Conservation (phyloP, 2,797 vertebrate genomes). For the Rhyacichthys aspro region DNA sequence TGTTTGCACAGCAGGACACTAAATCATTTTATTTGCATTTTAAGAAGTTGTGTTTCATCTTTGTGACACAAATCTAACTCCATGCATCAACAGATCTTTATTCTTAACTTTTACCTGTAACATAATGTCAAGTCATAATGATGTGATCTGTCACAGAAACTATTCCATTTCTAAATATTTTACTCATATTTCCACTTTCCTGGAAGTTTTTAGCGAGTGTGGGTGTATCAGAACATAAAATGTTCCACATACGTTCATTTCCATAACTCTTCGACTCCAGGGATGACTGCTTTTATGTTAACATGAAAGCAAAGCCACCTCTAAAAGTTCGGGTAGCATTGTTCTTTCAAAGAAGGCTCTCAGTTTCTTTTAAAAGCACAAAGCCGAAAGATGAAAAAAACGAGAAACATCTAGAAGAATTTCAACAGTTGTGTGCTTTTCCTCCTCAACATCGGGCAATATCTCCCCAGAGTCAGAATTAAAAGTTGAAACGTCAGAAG, state of each 20-base stretch:
- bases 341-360: slow-evolving; percentile 35
- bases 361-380: slow-evolving; percentile 33
- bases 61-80: no score
- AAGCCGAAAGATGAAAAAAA: slow-evolving; percentile 32
- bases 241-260: slow-evolving; percentile 31
- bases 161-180: background rate
- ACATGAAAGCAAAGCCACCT: slow-evolving; percentile 30
- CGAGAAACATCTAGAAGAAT: slow-evolving; percentile 33
- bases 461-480: slow-evolving; percentile 49
- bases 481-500: slow-evolving; percentile 45
- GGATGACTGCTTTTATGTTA: slow-evolving; percentile 41
- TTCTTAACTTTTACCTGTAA: no score
- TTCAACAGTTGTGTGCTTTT: slow-evolving; percentile 34
- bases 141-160: background rate
- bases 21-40: no score
- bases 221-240: slow-evolving; percentile 17
- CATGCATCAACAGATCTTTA: no score
- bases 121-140: no score
- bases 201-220: slow-evolving; percentile 1
- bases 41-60: no score
- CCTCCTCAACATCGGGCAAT: slow-evolving; percentile 33
- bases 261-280: slow-evolving; percentile 29
- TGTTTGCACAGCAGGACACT: no score
- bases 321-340: slow-evolving; percentile 25
- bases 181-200: slow-evolving; percentile 17